Percentiles rank a stretch among this genome's conserved stretches.
Evolutionary conservation across 1,140 invertebrate species (phyloP).

Genomic region (Stratiolaelaps scimitus): DNA sequence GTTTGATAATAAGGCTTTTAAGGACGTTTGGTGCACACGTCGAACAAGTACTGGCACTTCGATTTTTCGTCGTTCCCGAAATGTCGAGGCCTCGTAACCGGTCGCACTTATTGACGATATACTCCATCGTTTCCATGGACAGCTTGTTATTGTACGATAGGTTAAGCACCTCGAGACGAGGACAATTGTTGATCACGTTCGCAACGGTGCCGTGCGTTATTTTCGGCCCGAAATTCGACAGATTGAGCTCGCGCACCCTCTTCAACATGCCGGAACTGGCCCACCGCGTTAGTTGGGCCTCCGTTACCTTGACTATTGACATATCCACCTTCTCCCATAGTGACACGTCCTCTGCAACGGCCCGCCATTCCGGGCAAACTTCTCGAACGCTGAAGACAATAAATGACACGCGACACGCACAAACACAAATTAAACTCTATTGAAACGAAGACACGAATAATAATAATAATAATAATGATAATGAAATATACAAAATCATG

Average conservation of each 20-base stretch:
- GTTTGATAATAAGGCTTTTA: conserved; percentile 2
- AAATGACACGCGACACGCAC: neutral
- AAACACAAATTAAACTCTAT: no score
- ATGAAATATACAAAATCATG: no score
- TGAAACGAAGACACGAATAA: no score
- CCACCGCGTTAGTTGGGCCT: neutral
- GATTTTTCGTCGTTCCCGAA: neutral
- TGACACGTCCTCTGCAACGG: conserved; percentile 13
- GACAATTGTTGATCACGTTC: neutral
- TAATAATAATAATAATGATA: no score
- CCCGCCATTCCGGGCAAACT: conserved; percentile 17
- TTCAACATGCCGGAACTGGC: neutral
- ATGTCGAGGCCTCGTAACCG: conserved; percentile 3
- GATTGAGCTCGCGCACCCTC: neutral
- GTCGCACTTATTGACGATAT: conserved; percentile 8
- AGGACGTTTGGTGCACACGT: neutral
- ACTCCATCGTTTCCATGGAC: conserved; percentile 4
- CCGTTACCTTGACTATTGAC: neutral
- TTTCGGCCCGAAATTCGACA: conserved; percentile 11
- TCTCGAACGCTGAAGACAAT: neutral
- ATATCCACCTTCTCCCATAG: conserved; percentile 22
- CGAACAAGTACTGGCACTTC: neutral
- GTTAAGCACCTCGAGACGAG: neutral
- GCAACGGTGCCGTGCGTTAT: neutral
- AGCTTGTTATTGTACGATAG: conserved; percentile 8